Evolutionary conservation across 2,888 invertebrate genomes (phyloP).

Genomic region (Brachyopa scutellaris): DNA sequence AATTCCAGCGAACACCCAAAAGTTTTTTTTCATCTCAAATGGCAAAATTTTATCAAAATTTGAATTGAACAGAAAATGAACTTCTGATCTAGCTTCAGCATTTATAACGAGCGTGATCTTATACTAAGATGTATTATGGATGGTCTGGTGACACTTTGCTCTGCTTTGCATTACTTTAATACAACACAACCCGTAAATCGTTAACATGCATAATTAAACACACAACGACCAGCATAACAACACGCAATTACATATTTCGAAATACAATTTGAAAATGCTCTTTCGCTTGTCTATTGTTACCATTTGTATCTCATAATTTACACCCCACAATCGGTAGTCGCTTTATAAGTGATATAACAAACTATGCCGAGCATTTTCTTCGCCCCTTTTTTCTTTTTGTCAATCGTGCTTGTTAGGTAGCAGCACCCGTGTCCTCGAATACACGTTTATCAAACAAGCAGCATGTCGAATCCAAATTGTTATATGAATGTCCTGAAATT

Average conservation of each 20-base stretch:
- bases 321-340: constrained; percentile 43
- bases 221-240: constrained; percentile 42
- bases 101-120: too few species aligned
- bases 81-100: too few species aligned
- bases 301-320: constrained; percentile 54
- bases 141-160: not conserved
- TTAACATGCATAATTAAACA: constrained; percentile 17
- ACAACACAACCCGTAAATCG: constrained; percentile 16
- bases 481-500: constrained; percentile 32
- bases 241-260: constrained; percentile 30
- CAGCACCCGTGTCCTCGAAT: constrained; percentile 31
- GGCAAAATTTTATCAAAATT: too few species aligned
- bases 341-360: constrained; percentile 35
- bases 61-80: too few species aligned
- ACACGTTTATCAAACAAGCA: constrained; percentile 41
- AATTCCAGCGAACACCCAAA: too few species aligned
- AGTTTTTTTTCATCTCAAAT: too few species aligned
- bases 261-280: constrained; percentile 1
- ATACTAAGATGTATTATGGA: too few species aligned
- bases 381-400: not conserved
- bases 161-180: not conserved
- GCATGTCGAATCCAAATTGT: constrained; percentile 53
- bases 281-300: constrained; percentile 9
- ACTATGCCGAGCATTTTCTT: constrained; percentile 40
- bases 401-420: constrained; percentile 43